A percentile compares a stretch with the other conserved stretches of the same genome.
Conservation (phyloP, 2,888 invertebrate genomes). For the Cerastoderma edule region DNA sequence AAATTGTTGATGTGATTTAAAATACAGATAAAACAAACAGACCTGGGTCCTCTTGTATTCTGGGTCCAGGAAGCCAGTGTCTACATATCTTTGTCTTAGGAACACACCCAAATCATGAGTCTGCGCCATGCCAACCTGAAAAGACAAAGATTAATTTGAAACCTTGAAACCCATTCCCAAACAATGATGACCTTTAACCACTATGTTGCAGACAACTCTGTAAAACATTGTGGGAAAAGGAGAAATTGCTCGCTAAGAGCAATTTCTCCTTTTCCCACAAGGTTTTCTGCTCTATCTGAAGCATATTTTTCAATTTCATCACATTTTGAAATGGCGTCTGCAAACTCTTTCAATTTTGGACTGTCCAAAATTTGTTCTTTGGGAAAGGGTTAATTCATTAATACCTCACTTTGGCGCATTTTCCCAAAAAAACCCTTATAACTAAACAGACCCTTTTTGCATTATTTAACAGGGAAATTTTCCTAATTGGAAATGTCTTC, state of each 20-base stretch:
- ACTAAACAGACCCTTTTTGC: no score
- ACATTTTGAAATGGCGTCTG: no score
- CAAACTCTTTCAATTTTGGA: no score
- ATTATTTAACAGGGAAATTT: no score
- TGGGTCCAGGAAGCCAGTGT: constrained; percentile 50
- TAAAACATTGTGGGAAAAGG: neutral
- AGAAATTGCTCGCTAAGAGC: neutral
- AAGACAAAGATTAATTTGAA: neutral
- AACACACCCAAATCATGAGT: constrained; percentile 69
- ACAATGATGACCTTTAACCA: neutral
- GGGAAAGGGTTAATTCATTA: no score
- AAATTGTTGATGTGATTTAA: no score
- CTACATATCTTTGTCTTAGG: constrained; percentile 47
- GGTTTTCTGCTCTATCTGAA: neutral
- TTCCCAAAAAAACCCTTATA: no score
- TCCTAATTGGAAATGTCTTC: no score
- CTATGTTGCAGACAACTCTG: neutral
- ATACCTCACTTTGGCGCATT: no score
- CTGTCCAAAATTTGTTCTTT: no score
- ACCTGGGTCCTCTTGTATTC: constrained; percentile 64
- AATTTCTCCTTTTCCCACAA: neutral
- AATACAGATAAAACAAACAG: constrained; percentile 11
- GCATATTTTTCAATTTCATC: neutral
- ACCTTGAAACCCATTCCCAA: neutral
- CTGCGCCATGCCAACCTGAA: constrained; percentile 71